Conservation (phyloP, 2,113 vertebrate species). For the Oncorhynchus mykiss region DNA sequence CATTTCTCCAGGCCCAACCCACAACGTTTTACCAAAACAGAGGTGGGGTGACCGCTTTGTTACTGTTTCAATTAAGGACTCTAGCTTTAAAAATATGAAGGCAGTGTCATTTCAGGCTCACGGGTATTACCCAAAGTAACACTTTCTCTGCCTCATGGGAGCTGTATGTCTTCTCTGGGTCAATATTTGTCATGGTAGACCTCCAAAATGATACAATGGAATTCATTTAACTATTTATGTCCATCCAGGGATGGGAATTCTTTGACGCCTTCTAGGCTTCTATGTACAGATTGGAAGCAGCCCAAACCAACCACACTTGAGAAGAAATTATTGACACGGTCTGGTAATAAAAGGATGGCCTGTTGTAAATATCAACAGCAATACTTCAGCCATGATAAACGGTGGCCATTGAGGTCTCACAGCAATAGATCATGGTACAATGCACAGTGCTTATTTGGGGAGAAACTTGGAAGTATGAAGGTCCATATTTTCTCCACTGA, state of each 20-base stretch:
- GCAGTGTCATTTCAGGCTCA: slow-evolving; percentile 2
- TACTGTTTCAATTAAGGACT: no score
- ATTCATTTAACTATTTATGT: slow-evolving; percentile 9
- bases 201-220: neutral
- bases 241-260: neutral
- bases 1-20: no score
- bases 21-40: no score
- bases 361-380: slow-evolving; percentile 9
- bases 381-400: slow-evolving; percentile 12
- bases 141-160: neutral
- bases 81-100: neutral
- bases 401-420: neutral
- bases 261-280: neutral
- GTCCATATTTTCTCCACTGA: slow-evolving; percentile 10
- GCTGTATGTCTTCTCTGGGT: neutral
- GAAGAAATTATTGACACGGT: slow-evolving; percentile 8
- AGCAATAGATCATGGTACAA: neutral
- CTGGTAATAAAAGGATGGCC: slow-evolving; percentile 6
- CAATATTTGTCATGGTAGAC: slow-evolving; percentile 4
- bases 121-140: neutral
- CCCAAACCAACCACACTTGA: neutral
- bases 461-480: neutral
- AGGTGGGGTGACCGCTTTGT: no score
- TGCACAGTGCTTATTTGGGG: slow-evolving; percentile 7
- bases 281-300: slow-evolving; percentile 8